Base-by-base conservation (phyloP, 2,888 invertebrate species). In the Siphonodentalium dalli region DNA sequence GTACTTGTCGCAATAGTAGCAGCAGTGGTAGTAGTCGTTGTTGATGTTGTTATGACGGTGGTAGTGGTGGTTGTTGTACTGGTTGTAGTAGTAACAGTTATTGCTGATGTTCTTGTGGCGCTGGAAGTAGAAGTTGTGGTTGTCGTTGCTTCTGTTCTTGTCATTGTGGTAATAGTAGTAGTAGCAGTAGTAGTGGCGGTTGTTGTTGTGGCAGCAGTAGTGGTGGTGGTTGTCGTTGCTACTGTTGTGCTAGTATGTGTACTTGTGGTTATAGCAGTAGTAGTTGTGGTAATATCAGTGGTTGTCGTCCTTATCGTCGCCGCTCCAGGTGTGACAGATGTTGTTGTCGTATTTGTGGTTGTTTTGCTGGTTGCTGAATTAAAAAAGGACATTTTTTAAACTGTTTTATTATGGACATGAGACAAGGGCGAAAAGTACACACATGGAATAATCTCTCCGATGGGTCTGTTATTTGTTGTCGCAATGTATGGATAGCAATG, bases 171-270 rank as follows among this genome's bases (percentile, higher is more conserved):
- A 43, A 21, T 45, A 45, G 45, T 45, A 45, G 45, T 21, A 37
- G 34, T 21, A 37, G 45, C 23, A 45, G 45, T 37, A 45, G 35
- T 38, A 45, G 45, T 37, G 37, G 45, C 37, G 37, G 45, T 45
- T 38, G 45, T 45, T 38, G 45, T 45, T 38, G 45, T 38, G 37
- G 45, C 37, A 45, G 45, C 24, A 45, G 45, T 45, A 45, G 45
- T 37, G 37, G 45, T 37, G 37, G 45, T 37, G 37, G 45, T 37
- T 38, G 45, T 37, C 35, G n/a, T n/a, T n/a, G n/a, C n/a, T n/a
- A n/a, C n/a, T n/a, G n/a, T n/a, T n/a, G n/a, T n/a, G n/a, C n/a
- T n/a, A n/a, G n/a, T n/a, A n/a, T n/a, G n/a, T n/a, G n/a, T n/a
- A n/a, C n/a, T n/a, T n/a, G n/a, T n/a, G n/a, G 45, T 21, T 20